These are phyloP conservation scores for Hypolimnas misippus DNA, from an alignment of 2,888 invertebrate species.

Conservation along the genomic window DNA sequence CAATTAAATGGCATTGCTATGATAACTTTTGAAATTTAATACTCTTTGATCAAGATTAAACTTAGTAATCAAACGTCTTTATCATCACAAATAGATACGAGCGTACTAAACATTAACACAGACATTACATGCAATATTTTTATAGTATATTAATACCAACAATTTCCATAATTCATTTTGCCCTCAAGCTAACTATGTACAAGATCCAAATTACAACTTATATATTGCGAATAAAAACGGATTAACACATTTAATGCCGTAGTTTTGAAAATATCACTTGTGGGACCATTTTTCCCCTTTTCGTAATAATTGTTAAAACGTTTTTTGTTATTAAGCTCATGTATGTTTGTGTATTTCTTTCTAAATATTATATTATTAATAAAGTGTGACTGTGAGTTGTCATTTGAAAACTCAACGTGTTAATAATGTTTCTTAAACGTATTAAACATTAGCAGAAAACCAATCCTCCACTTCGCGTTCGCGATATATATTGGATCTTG, in stretches of 20 bases:
- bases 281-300: too few species aligned
- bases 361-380: too few species aligned
- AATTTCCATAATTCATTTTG: neutral
- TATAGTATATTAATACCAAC: neutral
- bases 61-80: neutral
- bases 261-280: too few species aligned
- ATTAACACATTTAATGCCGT: neutral
- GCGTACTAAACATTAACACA: slow-evolving; percentile 22
- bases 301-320: too few species aligned
- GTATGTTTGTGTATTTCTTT: too few species aligned
- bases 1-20: neutral
- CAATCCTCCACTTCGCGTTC: neutral
- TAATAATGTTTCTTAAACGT: too few species aligned
- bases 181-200: neutral
- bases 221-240: too few species aligned
- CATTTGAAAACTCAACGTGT: too few species aligned
- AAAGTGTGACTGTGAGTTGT: too few species aligned
- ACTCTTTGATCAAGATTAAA: neutral
- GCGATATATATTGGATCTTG: slow-evolving; percentile 11
- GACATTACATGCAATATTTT: slow-evolving; percentile 18
- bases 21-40: neutral
- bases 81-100: slow-evolving; percentile 1
- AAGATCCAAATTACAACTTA: slow-evolving; percentile 14
- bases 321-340: too few species aligned
- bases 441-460: too few species aligned